Conservation (phyloP, 2,797 vertebrate species). For the Xenentodon cancila region DNA sequence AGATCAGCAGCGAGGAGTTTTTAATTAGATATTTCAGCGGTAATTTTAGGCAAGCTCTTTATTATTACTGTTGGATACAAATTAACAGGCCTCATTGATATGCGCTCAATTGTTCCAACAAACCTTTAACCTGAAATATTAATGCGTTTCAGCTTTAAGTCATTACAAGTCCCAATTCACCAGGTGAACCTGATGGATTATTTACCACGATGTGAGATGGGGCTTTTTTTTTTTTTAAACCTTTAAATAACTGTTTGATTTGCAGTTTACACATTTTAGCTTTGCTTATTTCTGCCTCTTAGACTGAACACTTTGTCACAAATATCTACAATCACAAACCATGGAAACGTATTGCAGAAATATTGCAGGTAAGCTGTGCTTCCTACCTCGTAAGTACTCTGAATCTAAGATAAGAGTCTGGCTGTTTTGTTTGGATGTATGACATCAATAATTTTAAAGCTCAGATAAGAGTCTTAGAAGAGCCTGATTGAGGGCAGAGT, state of each 20-base stretch:
- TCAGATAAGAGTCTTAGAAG: too few relatives aligned
- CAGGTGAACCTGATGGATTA: slow-evolving; percentile 67
- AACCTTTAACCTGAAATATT: slow-evolving; percentile 78
- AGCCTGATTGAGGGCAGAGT: too few relatives aligned
- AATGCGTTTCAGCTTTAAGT: slow-evolving; percentile 66
- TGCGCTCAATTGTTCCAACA: slow-evolving; percentile 70
- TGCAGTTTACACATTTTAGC: too few relatives aligned
- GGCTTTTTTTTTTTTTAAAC: neutral
- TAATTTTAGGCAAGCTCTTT: slow-evolving; percentile 72
- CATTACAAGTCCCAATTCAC: slow-evolving; percentile 50
- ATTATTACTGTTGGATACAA: slow-evolving; percentile 71
- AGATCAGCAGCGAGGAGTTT: slow-evolving; percentile 67
- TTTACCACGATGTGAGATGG: slow-evolving; percentile 19
- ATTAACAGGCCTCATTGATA: slow-evolving; percentile 67
- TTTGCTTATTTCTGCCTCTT: neutral
- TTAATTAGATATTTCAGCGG: slow-evolving; percentile 83
- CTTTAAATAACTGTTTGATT: slow-evolving; percentile 6
- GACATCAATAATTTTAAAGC: too few relatives aligned
- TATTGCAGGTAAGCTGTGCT: too few relatives aligned
- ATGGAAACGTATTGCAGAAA: too few relatives aligned
- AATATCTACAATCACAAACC: too few relatives aligned
- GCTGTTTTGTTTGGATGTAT: too few relatives aligned
- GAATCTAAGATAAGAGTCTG: too few relatives aligned
- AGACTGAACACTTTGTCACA: neutral
- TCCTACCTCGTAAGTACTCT: too few relatives aligned